Percentiles rank a stretch among this genome's conserved stretches.
Conservation (phyloP, 1,140 invertebrate species). For the Diorhabda carinulata region DNA sequence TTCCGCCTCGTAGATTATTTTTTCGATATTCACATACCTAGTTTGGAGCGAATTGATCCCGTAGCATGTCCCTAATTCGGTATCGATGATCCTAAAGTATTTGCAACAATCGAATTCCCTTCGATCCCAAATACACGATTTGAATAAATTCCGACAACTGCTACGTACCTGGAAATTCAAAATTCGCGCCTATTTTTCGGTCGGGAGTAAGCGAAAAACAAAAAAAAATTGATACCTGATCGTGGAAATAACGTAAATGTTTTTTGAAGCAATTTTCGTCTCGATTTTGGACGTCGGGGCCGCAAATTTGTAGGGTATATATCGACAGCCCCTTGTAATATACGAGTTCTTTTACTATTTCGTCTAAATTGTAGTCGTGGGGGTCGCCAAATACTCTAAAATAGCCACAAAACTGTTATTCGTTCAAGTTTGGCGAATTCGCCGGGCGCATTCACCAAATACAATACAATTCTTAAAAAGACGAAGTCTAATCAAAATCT, state of each 20-base stretch:
- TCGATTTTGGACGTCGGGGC: conserved; percentile 42
- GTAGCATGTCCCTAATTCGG: conserved; percentile 63
- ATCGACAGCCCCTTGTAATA: conserved; percentile 64
- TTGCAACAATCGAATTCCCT: conserved; percentile 61
- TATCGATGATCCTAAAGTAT: conserved; percentile 60
- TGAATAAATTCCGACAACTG: conserved; percentile 55
- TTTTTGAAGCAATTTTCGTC: conserved; percentile 53
- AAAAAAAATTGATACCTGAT: conserved; percentile 27
- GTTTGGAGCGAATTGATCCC: conserved; percentile 61
- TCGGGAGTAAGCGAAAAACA: neutral
- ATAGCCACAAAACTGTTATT: neutral
- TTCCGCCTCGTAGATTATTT: neutral
- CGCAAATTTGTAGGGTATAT: conserved; percentile 61
- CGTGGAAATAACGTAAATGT: conserved; percentile 56
- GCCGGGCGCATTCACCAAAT: too few species aligned
- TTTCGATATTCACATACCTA: conserved; percentile 25
- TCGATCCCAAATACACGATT: conserved; percentile 60
- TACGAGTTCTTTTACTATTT: conserved; percentile 62
- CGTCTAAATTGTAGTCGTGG: conserved; percentile 65
- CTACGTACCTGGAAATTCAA: conserved; percentile 52
- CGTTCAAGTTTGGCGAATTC: too few species aligned
- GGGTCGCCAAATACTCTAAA: conserved; percentile 57
- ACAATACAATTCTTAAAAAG: too few species aligned
- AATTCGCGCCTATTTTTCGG: neutral
- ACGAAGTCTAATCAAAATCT: too few species aligned